phyloP scores from a whole-genome alignment of 2,888 invertebrate genomes.

The Patella ulyssiponensis region DNA sequence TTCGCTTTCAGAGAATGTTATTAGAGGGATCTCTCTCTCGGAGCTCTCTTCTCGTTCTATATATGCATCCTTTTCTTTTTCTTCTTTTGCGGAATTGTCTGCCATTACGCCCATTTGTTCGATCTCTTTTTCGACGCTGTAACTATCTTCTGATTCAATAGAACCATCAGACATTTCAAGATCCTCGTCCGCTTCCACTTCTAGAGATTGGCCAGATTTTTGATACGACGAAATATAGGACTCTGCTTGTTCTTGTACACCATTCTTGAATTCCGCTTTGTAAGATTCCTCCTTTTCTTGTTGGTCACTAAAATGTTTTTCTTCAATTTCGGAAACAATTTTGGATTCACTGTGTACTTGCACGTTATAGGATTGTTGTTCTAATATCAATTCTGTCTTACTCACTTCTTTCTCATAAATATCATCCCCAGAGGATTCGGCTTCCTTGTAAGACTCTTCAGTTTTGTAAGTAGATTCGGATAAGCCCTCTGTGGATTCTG shows the following conservation, averaged over 20 bases:
- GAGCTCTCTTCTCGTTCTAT: not conserved
- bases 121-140: not conserved
- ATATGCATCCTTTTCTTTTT: not conserved
- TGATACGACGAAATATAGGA: not conserved
- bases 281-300: not conserved
- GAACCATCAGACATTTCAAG: constrained; percentile 23
- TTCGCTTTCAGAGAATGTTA: not conserved
- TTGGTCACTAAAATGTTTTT: not conserved
- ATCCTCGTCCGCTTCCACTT: constrained; percentile 27
- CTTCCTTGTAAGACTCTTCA: constrained; percentile 18
- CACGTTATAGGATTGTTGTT: constrained; percentile 9
- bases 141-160: not conserved
- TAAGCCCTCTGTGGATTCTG: constrained; percentile 16
- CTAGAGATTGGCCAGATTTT: constrained; percentile 7
- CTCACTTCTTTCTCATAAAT: too few species aligned
- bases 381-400: not conserved
- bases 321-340: constrained; percentile 20
- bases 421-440: not conserved
- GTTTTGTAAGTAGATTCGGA: constrained; percentile 27
- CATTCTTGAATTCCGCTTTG: not conserved
- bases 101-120: not conserved
- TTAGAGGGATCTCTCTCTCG: not conserved
- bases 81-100: not conserved
- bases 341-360: constrained; percentile 9
- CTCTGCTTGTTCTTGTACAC: not conserved